Evolutionary conservation across 2,888 invertebrate genomes (phyloP), one percentile per base, ranked within the genome.

Genomic region (Crossocerus cetratus): DNA sequence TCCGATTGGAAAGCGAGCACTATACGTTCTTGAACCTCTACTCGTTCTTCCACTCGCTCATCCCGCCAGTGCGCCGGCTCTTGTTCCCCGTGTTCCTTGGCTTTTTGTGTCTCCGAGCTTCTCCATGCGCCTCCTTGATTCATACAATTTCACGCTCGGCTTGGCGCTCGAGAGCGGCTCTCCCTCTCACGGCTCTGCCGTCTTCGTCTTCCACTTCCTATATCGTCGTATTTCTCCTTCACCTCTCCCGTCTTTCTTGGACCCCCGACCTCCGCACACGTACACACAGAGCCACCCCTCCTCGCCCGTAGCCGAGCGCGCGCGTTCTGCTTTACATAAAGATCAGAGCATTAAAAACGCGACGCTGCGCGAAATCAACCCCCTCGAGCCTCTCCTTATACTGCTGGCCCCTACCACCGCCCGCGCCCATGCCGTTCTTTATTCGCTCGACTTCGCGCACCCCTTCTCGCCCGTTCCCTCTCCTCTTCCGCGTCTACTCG

Each of bases 331-430:
- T 90, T 90, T 90, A 90, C 90, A 90, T 90, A 89, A 90, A 90
- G 90, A 89, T 90, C 90, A 84, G 90, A 89, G 88, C 87, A 89
- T 90, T 90, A 90, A 90, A 90, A 90, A 90, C 87, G 89, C 88
- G 83, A 79, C 82, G 85, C 85, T 86, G 83, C 82, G 86, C 83
- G 83, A 83, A 87, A 88, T 85, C 85, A 84, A 84, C 86, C 88
- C 86, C 82, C 79, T 62, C 65, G 71, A 69, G 66, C 49, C 74
- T 65, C 63, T 57, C 45, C 63, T 54, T 77, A 42, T 53, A 65
- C 74, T 14, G 43, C 56, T 56, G 70, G 57, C 49, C 65, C 61
- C n/a, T 60, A 57, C 43, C 45, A 32, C 49, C 23, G 68, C 74
- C 45, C 69, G 63, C 66, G 72, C 72, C 66, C 49, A 60, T 65